Conservation (phyloP, 2,113 vertebrate genomes). For the Hepsetus odoe region DNA sequence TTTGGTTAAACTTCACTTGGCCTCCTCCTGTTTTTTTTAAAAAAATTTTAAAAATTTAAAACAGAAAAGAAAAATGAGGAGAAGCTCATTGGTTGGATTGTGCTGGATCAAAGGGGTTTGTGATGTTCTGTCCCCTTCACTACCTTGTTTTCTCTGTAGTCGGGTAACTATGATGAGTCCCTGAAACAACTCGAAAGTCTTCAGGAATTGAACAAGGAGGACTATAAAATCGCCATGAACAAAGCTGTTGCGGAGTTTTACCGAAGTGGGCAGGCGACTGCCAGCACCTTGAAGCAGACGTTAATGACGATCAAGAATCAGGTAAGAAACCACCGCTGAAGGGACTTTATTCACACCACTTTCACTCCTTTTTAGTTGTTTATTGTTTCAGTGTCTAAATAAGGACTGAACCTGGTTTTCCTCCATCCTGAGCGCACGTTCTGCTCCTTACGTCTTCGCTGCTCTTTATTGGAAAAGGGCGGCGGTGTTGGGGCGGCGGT, state of each 20-base stretch:
- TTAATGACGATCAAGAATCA: conserved; percentile 91
- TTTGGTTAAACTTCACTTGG: no score
- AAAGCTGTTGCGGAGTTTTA: conserved; percentile 93
- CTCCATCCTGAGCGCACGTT: neutral
- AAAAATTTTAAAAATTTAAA: no score
- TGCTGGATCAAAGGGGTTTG: no score
- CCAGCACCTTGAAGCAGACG: conserved; percentile 88
- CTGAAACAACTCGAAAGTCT: conserved; percentile 87
- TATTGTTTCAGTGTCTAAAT: neutral
- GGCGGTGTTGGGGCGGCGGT: no score
- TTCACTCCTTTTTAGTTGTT: neutral
- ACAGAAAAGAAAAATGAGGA: no score
- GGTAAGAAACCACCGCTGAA: conserved; percentile 69
- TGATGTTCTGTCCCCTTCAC: neutral
- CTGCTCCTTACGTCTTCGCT: neutral
- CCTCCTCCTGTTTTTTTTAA: no score
- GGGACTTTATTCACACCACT: no score
- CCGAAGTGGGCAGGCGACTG: conserved; percentile 91
- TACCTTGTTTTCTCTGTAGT: conserved; percentile 65
- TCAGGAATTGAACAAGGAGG: conserved; percentile 94
- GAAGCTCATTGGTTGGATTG: no score
- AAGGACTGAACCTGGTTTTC: neutral
- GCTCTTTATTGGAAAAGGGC: no score
- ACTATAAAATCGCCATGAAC: conserved; percentile 96
- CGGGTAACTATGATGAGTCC: conserved; percentile 88